phyloP scores from a whole-genome alignment of 2,888 invertebrate species.

The Patella pellucida region DNA sequence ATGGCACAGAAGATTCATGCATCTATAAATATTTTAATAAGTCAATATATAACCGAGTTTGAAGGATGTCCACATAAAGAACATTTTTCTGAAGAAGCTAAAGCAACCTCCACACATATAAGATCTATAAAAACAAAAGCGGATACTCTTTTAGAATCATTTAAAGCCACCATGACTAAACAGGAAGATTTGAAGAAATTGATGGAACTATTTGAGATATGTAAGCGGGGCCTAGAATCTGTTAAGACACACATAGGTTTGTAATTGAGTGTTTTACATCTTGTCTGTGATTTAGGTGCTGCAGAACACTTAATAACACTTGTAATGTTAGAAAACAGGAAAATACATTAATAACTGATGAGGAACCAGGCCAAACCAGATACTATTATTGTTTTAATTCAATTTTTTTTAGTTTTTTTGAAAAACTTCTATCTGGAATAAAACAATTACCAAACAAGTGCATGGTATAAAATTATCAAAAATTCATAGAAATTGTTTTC shows the following conservation, averaged over 20 bases:
- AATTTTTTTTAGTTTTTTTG: too few relatives aligned
- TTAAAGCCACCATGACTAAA: not conserved
- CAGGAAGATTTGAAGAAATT: conserved; percentile 12
- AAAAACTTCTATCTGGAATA: too few relatives aligned
- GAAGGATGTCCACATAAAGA: not conserved
- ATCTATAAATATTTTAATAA: not conserved
- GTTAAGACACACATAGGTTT: not conserved
- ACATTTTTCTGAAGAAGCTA: not conserved
- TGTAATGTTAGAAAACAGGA: too few relatives aligned
- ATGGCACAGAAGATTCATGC: not conserved
- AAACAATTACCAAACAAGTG: too few relatives aligned
- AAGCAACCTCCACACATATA: not conserved
- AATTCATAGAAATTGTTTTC: not conserved
- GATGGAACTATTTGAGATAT: conserved; percentile 8
- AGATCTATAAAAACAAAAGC: conserved; percentile 10
- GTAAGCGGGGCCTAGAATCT: conserved; percentile 11
- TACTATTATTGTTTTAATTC: too few relatives aligned
- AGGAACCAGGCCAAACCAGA: too few relatives aligned
- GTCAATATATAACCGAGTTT: not conserved
- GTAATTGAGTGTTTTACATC: not conserved
- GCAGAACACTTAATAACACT: too few relatives aligned
- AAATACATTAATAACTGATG: too few relatives aligned
- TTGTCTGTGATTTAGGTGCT: too few relatives aligned
- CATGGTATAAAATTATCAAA: not conserved
- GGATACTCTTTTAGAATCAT: not conserved